Conservation (phyloP, 1,140 invertebrate genomes). For the Papilio aristodemus region DNA sequence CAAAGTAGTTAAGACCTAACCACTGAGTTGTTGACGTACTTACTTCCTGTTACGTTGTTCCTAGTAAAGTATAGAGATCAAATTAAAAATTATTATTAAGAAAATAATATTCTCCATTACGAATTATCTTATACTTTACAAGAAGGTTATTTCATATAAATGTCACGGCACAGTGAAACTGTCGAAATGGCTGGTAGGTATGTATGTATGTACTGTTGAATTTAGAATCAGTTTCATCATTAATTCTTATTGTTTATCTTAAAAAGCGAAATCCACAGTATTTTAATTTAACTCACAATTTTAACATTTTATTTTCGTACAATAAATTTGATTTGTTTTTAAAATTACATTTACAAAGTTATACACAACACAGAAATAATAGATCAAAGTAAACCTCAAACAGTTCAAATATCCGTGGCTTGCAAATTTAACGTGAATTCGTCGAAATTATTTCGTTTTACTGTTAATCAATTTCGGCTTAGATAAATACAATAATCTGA, state of each 20-base stretch:
- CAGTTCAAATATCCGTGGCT: conserved; percentile 2
- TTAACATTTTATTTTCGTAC: too few relatives aligned
- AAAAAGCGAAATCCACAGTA: too few relatives aligned
- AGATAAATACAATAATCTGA: not conserved
- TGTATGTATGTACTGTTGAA: too few relatives aligned
- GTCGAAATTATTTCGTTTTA: conserved; percentile 1
- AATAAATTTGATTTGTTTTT: not conserved
- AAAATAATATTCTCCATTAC: too few relatives aligned
- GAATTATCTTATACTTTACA: too few relatives aligned
- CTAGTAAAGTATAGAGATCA: not conserved
- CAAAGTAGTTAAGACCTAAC: conserved; percentile 12
- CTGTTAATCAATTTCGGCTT: not conserved
- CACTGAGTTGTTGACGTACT: not conserved
- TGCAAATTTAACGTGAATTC: not conserved
- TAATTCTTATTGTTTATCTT: too few relatives aligned
- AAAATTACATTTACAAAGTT: conserved; percentile 4
- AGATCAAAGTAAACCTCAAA: conserved; percentile 12
- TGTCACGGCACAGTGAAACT: too few relatives aligned
- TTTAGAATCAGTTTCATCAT: too few relatives aligned
- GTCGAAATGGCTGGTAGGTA: too few relatives aligned
- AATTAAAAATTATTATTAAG: too few relatives aligned
- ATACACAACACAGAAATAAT: not conserved
- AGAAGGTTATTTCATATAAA: too few relatives aligned
- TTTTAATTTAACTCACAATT: too few relatives aligned
- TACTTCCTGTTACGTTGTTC: not conserved